phyloP scores from a whole-genome alignment of 1,140 invertebrate species.

The Lasioglossum baleicum region DNA sequence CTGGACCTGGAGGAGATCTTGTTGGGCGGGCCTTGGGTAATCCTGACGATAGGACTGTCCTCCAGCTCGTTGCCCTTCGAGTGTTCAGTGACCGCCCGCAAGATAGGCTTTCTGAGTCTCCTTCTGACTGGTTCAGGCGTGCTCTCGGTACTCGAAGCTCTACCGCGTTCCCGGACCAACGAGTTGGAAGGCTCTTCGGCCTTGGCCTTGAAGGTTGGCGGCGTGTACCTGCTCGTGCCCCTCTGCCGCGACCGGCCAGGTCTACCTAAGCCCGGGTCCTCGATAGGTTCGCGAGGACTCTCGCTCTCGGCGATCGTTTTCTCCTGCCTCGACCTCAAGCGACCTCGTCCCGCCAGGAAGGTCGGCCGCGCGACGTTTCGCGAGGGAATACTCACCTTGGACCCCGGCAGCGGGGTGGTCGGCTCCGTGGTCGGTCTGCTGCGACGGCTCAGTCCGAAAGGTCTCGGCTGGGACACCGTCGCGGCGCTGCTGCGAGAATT shows the following conservation, averaged over 20 bases:
- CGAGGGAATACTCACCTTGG: constrained; percentile 77
- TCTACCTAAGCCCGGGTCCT: neutral
- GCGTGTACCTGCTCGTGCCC: constrained; percentile 69
- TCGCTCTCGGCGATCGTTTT: constrained; percentile 6
- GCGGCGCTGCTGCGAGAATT: constrained; percentile 44
- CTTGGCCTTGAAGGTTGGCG: constrained; percentile 35
- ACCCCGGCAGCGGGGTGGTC: constrained; percentile 65
- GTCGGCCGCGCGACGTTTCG: constrained; percentile 77
- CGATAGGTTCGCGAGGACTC: neutral
- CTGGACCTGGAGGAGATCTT: constrained; percentile 41
- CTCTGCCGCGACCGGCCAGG: constrained; percentile 60
- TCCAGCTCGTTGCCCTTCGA: constrained; percentile 46
- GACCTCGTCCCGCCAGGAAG: constrained; percentile 57
- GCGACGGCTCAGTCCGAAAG: constrained; percentile 80
- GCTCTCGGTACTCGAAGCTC: neutral
- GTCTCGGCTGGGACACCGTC: constrained; percentile 80
- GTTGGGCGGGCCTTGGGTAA: constrained; percentile 43
- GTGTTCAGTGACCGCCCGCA: constrained; percentile 45
- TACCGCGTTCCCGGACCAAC: constrained; percentile 35
- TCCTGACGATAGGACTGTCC: constrained; percentile 62
- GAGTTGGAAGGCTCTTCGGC: constrained; percentile 26
- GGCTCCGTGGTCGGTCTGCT: constrained; percentile 72
- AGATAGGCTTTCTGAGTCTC: constrained; percentile 58
- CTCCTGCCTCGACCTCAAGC: constrained; percentile 63
- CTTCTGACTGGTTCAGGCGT: constrained; percentile 28